phyloP scores from a whole-genome alignment of 2,797 vertebrate genomes.

The Nannoperca australis region DNA sequence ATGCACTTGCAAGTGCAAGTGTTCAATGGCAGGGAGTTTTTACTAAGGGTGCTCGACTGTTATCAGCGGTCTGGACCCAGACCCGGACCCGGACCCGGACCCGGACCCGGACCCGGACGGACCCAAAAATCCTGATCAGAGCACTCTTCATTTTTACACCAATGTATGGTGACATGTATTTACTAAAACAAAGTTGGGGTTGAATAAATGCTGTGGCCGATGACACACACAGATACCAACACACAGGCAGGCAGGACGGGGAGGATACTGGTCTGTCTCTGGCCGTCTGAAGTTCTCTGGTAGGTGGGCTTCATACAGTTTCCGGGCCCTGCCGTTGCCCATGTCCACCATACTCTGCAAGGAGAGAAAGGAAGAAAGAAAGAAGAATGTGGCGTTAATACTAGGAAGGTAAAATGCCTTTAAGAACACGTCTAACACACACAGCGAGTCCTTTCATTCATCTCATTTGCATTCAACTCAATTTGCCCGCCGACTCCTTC shows the following conservation, averaged over 20 bases:
- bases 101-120: too few relatives aligned
- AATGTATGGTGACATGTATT: background rate
- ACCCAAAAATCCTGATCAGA: too few relatives aligned
- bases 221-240: slow-evolving; percentile 3
- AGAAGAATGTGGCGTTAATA: slow-evolving; percentile 7
- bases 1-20: background rate
- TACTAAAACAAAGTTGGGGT: background rate
- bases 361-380: background rate
- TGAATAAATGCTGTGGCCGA: background rate
- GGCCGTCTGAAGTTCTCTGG: slow-evolving; percentile 96
- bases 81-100: too few relatives aligned
- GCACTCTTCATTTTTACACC: background rate
- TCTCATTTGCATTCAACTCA: slow-evolving; percentile 59
- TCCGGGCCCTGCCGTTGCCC: slow-evolving; percentile 93
- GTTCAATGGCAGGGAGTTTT: background rate
- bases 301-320: slow-evolving; percentile 96
- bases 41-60: too few relatives aligned
- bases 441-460: slow-evolving; percentile 41
- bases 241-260: slow-evolving; percentile 71
- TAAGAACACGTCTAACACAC: slow-evolving; percentile 28
- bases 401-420: background rate
- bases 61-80: too few relatives aligned
- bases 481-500: slow-evolving; percentile 10
- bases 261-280: slow-evolving; percentile 99
- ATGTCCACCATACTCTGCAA: slow-evolving; percentile 97